Percentiles rank a stretch among this genome's conserved stretches.
phyloP scores from a whole-genome alignment of 1,140 invertebrate species.

The Conus ventricosus region DNA sequence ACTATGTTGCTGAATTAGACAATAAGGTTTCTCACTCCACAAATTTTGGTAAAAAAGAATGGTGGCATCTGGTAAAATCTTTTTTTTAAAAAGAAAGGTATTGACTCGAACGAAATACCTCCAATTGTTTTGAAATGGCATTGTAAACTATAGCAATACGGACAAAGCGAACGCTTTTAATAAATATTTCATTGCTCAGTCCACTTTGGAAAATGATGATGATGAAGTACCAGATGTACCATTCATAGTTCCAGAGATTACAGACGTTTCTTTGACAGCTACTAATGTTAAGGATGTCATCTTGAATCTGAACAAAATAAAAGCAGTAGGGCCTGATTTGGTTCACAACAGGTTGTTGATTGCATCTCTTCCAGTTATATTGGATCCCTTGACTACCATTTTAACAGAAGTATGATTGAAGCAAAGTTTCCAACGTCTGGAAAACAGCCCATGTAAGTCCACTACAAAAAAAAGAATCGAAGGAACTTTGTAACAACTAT shows the following conservation, averaged over 20 bases:
- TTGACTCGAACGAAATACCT: background rate
- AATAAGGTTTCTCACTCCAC: background rate
- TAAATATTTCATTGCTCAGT: background rate
- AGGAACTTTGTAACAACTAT: too few relatives aligned
- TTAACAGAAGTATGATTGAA: too few relatives aligned
- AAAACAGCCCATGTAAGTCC: too few relatives aligned
- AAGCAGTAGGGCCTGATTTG: slow-evolving; percentile 1
- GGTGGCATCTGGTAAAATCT: background rate
- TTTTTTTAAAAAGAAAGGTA: background rate
- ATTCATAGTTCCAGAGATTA: background rate
- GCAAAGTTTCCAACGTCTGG: too few relatives aligned
- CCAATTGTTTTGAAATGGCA: background rate
- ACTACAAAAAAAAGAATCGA: too few relatives aligned
- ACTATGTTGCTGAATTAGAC: background rate
- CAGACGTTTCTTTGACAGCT: background rate
- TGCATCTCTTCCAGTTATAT: background rate
- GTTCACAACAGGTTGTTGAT: slow-evolving; percentile 3
- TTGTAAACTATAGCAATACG: background rate
- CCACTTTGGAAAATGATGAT: background rate
- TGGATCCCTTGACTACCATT: background rate
- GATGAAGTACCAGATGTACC: background rate
- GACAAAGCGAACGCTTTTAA: background rate
- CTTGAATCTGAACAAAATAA: background rate
- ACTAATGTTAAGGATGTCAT: background rate
- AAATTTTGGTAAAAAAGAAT: slow-evolving; percentile 3